Evolutionary conservation across 2,113 vertebrate genomes (phyloP).

Genomic region (Trematocara marginatum): DNA sequence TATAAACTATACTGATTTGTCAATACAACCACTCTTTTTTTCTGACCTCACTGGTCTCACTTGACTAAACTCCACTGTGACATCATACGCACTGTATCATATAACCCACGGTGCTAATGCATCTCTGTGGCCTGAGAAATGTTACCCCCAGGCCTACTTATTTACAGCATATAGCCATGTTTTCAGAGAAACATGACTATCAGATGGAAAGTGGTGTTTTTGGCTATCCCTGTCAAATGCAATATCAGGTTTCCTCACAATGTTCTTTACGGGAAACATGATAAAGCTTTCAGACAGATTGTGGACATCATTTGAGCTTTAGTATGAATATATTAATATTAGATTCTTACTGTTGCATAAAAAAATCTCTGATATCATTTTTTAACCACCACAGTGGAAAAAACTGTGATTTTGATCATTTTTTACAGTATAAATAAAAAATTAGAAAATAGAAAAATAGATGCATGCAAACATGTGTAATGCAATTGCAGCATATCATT

Average conservation of each 20-base stretch:
- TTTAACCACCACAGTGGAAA: neutral
- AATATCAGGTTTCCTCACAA: neutral
- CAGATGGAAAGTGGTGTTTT: slow-evolving; percentile 19
- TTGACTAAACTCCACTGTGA: slow-evolving; percentile 39
- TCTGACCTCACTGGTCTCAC: slow-evolving; percentile 13
- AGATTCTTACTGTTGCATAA: slow-evolving; percentile 1
- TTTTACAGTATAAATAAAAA: neutral
- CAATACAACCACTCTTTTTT: neutral
- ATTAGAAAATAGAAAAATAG: neutral
- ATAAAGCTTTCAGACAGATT: slow-evolving; percentile 39
- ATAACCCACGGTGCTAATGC: slow-evolving; percentile 26
- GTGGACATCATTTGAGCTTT: neutral
- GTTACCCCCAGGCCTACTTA: slow-evolving; percentile 29
- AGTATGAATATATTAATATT: slow-evolving; percentile 32
- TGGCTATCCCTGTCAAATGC: neutral
- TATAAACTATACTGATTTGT: neutral
- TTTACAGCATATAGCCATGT: slow-evolving; percentile 22
- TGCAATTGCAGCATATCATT: neutral
- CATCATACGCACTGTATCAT: slow-evolving; percentile 26
- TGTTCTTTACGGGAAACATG: slow-evolving; percentile 23
- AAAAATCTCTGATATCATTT: neutral
- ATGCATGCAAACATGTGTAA: neutral
- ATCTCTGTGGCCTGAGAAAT: slow-evolving; percentile 15
- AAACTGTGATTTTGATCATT: neutral
- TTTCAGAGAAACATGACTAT: slow-evolving; percentile 8